These are phyloP conservation scores for Pterocles gutturalis DNA, from an alignment of 2,113 vertebrate species.

Conservation along the genomic window DNA sequence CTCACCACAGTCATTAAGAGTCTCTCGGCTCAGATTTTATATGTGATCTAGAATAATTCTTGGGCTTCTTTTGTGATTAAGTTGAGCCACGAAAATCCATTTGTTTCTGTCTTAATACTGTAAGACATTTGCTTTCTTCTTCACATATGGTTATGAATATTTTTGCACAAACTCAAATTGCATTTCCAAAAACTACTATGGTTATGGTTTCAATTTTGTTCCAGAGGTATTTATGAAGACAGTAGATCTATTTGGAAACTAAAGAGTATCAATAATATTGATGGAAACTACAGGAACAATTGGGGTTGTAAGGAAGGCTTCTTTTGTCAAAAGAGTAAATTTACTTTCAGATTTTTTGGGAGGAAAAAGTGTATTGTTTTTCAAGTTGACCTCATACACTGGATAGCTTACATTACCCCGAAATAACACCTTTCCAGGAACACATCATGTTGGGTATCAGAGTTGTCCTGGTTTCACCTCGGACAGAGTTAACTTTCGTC, in stretches of 20 bases:
- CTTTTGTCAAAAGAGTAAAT: not conserved
- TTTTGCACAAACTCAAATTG: not conserved
- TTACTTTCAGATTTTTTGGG: rapidly evolving
- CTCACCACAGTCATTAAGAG: not conserved
- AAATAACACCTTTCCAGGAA: not conserved
- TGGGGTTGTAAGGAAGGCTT: rapidly evolving
- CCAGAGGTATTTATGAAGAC: not conserved
- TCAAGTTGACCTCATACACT: not conserved
- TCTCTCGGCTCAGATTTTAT: not conserved
- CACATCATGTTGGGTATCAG: not conserved
- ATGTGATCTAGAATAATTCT: not conserved
- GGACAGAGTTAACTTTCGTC: no score
- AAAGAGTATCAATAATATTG: not conserved
- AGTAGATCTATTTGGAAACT: not conserved
- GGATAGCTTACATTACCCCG: not conserved
- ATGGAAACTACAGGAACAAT: not conserved
- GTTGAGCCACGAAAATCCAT: not conserved
- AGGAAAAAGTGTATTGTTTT: not conserved
- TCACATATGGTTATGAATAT: not conserved
- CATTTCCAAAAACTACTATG: not conserved
- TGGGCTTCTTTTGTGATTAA: not conserved
- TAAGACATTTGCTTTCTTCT: not conserved
- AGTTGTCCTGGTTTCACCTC: no score
- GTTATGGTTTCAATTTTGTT: not conserved
- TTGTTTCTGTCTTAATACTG: not conserved